Percentiles rank a stretch among this genome's conserved stretches.
phyloP scores from a whole-genome alignment of 1,140 invertebrate species.

The Neotoxoptera formosana region DNA sequence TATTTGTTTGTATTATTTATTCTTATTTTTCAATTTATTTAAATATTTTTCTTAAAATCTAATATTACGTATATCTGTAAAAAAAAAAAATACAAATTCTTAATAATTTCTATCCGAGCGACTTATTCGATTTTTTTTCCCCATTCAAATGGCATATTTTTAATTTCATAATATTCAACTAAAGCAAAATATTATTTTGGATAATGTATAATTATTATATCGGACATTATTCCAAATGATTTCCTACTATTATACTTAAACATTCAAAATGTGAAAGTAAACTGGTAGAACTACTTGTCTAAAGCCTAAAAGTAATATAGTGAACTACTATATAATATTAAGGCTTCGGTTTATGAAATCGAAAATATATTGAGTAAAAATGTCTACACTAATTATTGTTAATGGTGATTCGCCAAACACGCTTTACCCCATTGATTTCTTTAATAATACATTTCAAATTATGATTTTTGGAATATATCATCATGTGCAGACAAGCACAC shows the following conservation, averaged over 20 bases:
- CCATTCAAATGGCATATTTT: neutral
- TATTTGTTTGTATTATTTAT: neutral
- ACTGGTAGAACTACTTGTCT: neutral
- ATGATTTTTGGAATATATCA: neutral
- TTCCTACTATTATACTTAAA: neutral
- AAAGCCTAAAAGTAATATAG: neutral
- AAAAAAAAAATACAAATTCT: neutral
- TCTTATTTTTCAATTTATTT: neutral
- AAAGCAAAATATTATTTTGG: neutral
- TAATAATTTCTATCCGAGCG: neutral
- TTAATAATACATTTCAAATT: neutral
- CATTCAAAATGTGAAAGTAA: neutral
- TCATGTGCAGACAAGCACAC: too few species aligned
- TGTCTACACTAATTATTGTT: neutral
- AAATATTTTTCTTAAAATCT: neutral
- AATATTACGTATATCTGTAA: neutral
- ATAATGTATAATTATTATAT: neutral
- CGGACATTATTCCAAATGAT: neutral
- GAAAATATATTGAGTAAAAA: neutral
- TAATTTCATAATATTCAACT: neutral
- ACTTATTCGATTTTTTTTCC: neutral
- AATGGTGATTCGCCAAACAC: neutral
- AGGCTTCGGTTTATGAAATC: neutral
- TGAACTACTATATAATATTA: neutral
- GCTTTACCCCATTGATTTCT: neutral